phyloP scores from a whole-genome alignment of 2,797 vertebrate species.

The Steatocranus sp. region DNA sequence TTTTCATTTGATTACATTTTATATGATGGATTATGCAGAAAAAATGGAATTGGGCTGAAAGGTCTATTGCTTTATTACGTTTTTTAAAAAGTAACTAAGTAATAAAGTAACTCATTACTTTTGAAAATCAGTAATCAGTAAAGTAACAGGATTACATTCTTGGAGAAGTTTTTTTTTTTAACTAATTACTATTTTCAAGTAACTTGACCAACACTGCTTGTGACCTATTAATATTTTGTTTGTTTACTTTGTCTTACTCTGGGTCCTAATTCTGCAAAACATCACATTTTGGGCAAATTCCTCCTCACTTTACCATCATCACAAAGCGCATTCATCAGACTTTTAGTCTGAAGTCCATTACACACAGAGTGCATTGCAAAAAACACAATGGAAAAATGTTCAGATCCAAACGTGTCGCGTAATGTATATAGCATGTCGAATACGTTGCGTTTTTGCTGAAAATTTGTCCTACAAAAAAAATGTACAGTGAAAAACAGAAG shows the following conservation, averaged over 20 bases:
- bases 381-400: not conserved
- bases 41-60: not conserved
- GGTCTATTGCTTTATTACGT: accelerated
- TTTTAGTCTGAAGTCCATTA: not conserved
- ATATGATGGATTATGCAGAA: not conserved
- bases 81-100: not conserved
- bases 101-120: not conserved
- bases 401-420: not conserved
- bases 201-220: not conserved
- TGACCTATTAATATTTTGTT: not conserved
- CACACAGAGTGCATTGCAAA: not conserved
- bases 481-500: not conserved
- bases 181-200: not conserved
- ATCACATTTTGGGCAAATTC: not conserved
- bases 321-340: not conserved
- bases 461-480: not conserved
- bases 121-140: not conserved
- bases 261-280: not conserved
- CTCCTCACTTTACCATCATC: not conserved
- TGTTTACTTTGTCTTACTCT: not conserved
- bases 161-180: not conserved
- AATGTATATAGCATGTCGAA: not conserved
- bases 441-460: accelerated
- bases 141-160: not conserved
- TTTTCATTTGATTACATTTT: not conserved